phyloP scores from a whole-genome alignment of 2,888 invertebrate genomes.

The Antheraea assamensis region DNA sequence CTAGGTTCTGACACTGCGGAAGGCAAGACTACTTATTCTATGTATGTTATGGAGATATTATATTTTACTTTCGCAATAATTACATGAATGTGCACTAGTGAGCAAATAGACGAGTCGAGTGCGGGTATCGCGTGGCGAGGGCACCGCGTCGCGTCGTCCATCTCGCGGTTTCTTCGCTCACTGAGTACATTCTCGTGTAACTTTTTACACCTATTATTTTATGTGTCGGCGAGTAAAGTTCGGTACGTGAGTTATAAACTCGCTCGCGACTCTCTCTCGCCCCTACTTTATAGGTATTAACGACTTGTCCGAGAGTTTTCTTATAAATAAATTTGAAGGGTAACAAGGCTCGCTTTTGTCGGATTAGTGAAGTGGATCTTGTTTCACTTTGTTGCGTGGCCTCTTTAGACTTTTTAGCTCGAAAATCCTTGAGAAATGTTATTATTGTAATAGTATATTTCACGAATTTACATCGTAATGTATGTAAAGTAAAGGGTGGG shows the following conservation, averaged over 20 bases:
- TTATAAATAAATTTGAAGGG: slow-evolving; percentile 83
- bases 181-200: slow-evolving; percentile 83
- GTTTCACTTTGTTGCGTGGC: slow-evolving; percentile 80
- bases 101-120: slow-evolving; percentile 36
- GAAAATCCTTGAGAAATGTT: slow-evolving; percentile 61
- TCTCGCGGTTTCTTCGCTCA: slow-evolving; percentile 74
- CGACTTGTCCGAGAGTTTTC: slow-evolving; percentile 83
- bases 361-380: slow-evolving; percentile 82
- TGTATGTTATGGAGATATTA: not conserved
- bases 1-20: not conserved
- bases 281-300: slow-evolving; percentile 83
- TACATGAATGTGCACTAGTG: slow-evolving; percentile 34
- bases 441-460: slow-evolving; percentile 17
- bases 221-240: slow-evolving; percentile 83
- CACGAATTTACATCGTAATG: slow-evolving; percentile 13
- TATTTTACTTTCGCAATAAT: slow-evolving; percentile 16
- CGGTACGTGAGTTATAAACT: slow-evolving; percentile 83
- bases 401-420: slow-evolving; percentile 73
- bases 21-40: not conserved
- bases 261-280: slow-evolving; percentile 81
- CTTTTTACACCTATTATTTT: slow-evolving; percentile 83
- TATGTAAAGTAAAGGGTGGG: not conserved
- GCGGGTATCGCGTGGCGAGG: slow-evolving; percentile 6
- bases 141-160: slow-evolving; percentile 66
- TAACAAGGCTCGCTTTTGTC: slow-evolving; percentile 83